Conservation (phyloP, 2,888 invertebrate species). For the Diarsia rubi region DNA sequence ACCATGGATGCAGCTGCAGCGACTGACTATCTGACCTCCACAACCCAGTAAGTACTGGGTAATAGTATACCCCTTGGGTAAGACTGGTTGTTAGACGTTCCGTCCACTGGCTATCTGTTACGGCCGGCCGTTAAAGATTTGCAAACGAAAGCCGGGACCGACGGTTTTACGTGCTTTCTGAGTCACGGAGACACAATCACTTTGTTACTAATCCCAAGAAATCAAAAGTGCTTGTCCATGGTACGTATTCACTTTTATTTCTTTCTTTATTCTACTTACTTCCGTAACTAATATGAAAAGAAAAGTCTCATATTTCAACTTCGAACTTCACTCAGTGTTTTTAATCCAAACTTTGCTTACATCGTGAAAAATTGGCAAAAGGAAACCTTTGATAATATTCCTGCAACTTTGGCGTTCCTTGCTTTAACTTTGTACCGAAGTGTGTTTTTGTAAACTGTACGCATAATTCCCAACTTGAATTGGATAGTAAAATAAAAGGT, state of each 20-base stretch:
- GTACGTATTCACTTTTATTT: not conserved
- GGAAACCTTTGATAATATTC: slow-evolving; percentile 6
- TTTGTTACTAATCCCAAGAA: not conserved
- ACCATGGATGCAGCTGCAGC: too few relatives aligned
- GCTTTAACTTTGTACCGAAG: slow-evolving; percentile 19
- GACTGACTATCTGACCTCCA: too few relatives aligned
- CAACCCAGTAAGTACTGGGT: too few relatives aligned
- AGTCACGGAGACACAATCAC: not conserved
- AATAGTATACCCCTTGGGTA: too few relatives aligned
- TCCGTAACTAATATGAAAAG: not conserved
- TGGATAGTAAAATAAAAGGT: slow-evolving; percentile 28
- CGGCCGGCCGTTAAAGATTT: too few relatives aligned
- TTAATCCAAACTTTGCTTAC: slow-evolving; percentile 24
- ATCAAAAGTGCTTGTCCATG: not conserved
- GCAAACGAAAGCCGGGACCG: too few relatives aligned
- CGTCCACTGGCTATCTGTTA: too few relatives aligned
- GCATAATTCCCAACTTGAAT: slow-evolving; percentile 19
- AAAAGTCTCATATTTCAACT: slow-evolving; percentile 11
- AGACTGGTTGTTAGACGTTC: too few relatives aligned
- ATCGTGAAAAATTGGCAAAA: slow-evolving; percentile 13
- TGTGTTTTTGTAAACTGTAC: slow-evolving; percentile 20
- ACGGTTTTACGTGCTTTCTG: too few relatives aligned
- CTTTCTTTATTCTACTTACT: too few relatives aligned
- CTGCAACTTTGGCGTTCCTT: slow-evolving; percentile 12
- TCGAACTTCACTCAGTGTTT: slow-evolving; percentile 18